Evolutionary conservation across 2,797 vertebrate species (phyloP), one percentile per base, ranked within the genome.

Genomic region (Poecilia picta): DNA sequence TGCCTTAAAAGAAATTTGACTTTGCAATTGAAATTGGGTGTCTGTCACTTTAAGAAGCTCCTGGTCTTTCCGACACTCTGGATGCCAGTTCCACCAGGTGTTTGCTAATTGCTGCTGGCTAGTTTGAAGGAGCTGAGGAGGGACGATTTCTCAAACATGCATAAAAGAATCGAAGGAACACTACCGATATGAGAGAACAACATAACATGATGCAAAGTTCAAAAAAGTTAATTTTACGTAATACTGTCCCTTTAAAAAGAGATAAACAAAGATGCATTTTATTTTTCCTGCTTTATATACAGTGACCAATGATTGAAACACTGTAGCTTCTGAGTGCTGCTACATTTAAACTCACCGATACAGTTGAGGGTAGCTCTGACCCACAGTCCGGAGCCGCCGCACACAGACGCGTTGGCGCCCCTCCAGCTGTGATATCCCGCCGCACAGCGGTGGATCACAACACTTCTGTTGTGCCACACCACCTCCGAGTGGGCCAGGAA

Each of bases 391-490:
- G 89, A 89, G 74, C 71, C 45, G 47, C 87, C 92, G 81, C 97
- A 98, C 79, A 93, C 81, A 74, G 97, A 97, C 68, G 93, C 74
- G 66, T 95, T 94, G 80, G 72, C 94, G 39, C 95, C 96, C 80
- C 94, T 93, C 82, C 85, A 91, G 82, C 94, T 95, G 88, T 94
- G 95, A 89, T 95, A 96, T 33, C 97, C 96, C 12, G 92, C 88
- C 78, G 86, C 79, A 85, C 97, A 98, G 74, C 80, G 89, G 88
- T 98, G 96, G 49, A 96, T 89, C 71, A 93, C 94, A 31, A 92
- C 80, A 12, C 95, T 96, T 28, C 89, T 88, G 62, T 96, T 97
- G 59, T 95, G 89, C 96, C 95, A 96, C 41, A 94, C 81, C 41
- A 97, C 93, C 77, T 95, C 91, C 0, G 96, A 82, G 49, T 96